A percentile compares a stretch with the other conserved stretches of the same genome.
Conservation (phyloP, 2,797 vertebrate genomes). For the Danio jaintianensis region DNA sequence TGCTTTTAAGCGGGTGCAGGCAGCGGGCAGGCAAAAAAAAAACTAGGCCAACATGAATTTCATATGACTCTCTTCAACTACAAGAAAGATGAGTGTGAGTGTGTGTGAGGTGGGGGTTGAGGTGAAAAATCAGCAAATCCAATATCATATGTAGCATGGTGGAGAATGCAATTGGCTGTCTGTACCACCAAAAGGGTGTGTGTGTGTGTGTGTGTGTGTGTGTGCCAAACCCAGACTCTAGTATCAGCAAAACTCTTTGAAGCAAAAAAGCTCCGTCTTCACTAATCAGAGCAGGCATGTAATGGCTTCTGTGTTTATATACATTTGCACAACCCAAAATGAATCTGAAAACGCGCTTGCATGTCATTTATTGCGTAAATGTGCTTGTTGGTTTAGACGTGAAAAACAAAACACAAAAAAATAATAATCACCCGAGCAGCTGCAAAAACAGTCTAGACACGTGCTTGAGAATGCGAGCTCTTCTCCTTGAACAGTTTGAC, state of each 20-base stretch:
- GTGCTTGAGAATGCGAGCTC: background rate
- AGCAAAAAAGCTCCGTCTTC: background rate
- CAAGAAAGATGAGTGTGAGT: constrained; percentile 66
- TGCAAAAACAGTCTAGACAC: background rate
- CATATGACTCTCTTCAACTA: constrained; percentile 79
- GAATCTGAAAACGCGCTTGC: background rate
- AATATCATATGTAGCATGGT: constrained; percentile 31
- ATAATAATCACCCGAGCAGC: background rate
- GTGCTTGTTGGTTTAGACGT: background rate
- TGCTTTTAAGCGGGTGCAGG: constrained; percentile 46
- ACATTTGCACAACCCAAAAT: background rate
- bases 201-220: constrained; percentile 9
- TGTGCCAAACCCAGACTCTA: constrained; percentile 8
- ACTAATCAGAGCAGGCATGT: constrained; percentile 1
- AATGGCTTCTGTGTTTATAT: background rate
- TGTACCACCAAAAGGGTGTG: background rate
- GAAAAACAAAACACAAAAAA: background rate
- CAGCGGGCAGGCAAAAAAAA: constrained; percentile 54
- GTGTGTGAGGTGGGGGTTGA: constrained; percentile 36
- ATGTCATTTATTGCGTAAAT: background rate
- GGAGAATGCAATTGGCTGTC: constrained; percentile 30
- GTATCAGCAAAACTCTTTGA: constrained; percentile 13
- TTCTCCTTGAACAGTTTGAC: constrained; percentile 11
- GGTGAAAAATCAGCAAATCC: background rate
- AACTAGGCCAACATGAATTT: constrained; percentile 85